A percentile compares a stretch with the other conserved stretches of the same genome.
phyloP scores from a whole-genome alignment of 2,113 vertebrate species.

The Tenrec ecaudatus region DNA sequence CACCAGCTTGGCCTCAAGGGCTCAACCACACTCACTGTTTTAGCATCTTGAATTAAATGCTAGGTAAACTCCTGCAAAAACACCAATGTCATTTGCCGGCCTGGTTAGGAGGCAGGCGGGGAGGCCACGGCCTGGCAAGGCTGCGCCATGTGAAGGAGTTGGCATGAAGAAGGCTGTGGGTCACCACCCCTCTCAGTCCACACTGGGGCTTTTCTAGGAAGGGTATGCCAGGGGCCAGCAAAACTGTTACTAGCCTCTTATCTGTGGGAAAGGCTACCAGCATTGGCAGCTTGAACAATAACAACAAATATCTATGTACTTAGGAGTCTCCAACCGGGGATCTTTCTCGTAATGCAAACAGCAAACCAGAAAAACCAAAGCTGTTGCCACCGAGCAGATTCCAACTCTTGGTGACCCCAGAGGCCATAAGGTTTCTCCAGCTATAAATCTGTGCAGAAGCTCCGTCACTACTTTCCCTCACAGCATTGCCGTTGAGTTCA shows the following conservation, averaged over 20 bases:
- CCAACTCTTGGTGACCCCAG: background rate
- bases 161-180: slow-evolving; percentile 68
- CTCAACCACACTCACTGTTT: background rate
- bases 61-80: slow-evolving; percentile 35
- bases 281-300: slow-evolving; percentile 55
- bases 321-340: background rate
- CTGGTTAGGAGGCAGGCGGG: background rate
- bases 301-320: background rate
- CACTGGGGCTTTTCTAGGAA: slow-evolving; percentile 79
- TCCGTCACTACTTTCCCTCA: background rate
- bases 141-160: slow-evolving; percentile 15
- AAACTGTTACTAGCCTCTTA: slow-evolving; percentile 81
- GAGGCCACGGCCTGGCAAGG: background rate
- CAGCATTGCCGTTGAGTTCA: no score
- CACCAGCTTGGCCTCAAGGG: background rate
- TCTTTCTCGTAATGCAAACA: background rate
- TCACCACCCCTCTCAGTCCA: slow-evolving; percentile 68
- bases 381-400: no score
- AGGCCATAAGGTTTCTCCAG: background rate
- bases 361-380: no score
- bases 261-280: slow-evolving; percentile 81
- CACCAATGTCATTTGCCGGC: slow-evolving; percentile 2
- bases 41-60: slow-evolving; percentile 22
- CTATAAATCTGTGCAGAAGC: background rate
- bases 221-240: slow-evolving; percentile 48